A percentile compares a stretch with the other conserved stretches of the same genome.
Conservation (phyloP, 2,888 invertebrate species). For the Cetonia aurata region DNA sequence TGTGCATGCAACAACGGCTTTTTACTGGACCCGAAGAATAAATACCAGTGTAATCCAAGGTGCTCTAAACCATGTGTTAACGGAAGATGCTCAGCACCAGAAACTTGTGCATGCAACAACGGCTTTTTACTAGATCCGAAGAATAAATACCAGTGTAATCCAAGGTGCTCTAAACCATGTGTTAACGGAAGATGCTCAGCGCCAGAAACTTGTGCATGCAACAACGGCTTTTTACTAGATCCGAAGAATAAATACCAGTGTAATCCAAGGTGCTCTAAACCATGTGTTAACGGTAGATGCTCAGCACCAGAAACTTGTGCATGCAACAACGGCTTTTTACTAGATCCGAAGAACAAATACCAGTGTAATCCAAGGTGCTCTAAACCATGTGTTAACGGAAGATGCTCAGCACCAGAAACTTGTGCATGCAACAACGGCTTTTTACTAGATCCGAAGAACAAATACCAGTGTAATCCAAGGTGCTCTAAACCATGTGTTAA, state of each 20-base stretch:
- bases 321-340: slow-evolving; percentile 55
- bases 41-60: slow-evolving; percentile 47
- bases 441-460: slow-evolving; percentile 41
- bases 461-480: slow-evolving; percentile 47
- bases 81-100: slow-evolving; percentile 47
- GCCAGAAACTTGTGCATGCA: slow-evolving; percentile 52
- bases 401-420: slow-evolving; percentile 57
- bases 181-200: slow-evolving; percentile 47
- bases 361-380: slow-evolving; percentile 53
- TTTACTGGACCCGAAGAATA: slow-evolving; percentile 39
- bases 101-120: slow-evolving; percentile 43
- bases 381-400: slow-evolving; percentile 64
- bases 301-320: slow-evolving; percentile 57
- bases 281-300: slow-evolving; percentile 63
- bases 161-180: slow-evolving; percentile 45
- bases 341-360: slow-evolving; percentile 41
- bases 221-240: slow-evolving; percentile 50
- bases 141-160: slow-evolving; percentile 44
- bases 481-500: slow-evolving; percentile 47
- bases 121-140: slow-evolving; percentile 41
- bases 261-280: slow-evolving; percentile 54
- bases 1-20: slow-evolving; percentile 50
- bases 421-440: slow-evolving; percentile 51
- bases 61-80: slow-evolving; percentile 47
- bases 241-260: slow-evolving; percentile 52